These are phyloP conservation scores for Scarus forsteni DNA, from an alignment of 2,797 vertebrate species.

Conservation along the genomic window DNA sequence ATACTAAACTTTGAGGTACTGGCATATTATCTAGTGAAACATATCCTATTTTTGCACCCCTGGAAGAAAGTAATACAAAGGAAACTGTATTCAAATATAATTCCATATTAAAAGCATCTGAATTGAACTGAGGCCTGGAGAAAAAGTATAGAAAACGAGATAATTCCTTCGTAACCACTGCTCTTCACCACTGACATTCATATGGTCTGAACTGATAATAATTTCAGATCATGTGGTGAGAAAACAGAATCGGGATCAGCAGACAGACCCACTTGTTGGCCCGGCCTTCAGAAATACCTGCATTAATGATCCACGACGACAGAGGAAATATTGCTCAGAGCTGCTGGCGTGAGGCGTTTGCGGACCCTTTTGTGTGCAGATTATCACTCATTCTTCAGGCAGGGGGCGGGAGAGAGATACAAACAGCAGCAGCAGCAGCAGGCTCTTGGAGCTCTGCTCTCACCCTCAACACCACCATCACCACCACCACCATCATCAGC, in stretches of 20 bases:
- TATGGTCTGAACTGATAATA: slow-evolving; percentile 1
- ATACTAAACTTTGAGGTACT: no score
- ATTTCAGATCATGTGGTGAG: slow-evolving; percentile 1
- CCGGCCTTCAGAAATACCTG: slow-evolving; percentile 43
- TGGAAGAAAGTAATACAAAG: no score
- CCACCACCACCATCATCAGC: neutral
- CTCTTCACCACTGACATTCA: slow-evolving; percentile 1
- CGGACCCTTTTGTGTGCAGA: slow-evolving; percentile 37
- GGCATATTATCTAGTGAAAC: no score
- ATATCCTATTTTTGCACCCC: no score
- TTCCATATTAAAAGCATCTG: neutral
- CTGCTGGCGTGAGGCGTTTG: slow-evolving; percentile 21
- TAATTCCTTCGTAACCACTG: neutral
- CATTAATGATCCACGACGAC: slow-evolving; percentile 39
- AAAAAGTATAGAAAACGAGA: neutral
- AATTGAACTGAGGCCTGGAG: neutral
- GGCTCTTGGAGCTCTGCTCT: slow-evolving; percentile 50
- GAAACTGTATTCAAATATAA: no score
- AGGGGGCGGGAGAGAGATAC: slow-evolving; percentile 76
- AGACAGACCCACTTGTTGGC: slow-evolving; percentile 28
- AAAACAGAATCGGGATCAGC: slow-evolving; percentile 8
- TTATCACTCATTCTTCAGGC: slow-evolving; percentile 64
- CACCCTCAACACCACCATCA: slow-evolving; percentile 46
- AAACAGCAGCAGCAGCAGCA: slow-evolving; percentile 9
- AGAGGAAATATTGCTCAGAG: slow-evolving; percentile 47